phyloP scores from a whole-genome alignment of 2,888 invertebrate genomes.

The Pristionchus arcanus region DNA sequence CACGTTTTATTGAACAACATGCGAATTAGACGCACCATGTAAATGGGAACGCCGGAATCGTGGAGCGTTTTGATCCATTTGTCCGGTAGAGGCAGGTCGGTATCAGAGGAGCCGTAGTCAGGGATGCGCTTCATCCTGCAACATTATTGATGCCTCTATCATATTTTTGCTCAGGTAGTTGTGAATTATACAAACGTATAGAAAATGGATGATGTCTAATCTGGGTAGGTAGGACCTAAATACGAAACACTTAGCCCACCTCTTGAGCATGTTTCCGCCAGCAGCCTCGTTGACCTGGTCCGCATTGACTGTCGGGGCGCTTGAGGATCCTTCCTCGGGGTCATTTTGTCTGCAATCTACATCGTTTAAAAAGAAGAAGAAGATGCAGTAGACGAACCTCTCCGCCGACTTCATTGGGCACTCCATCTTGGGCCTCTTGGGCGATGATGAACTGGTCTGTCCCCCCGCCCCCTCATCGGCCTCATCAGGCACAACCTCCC shows the following conservation, averaged over 20 bases:
- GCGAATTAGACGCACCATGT: background rate
- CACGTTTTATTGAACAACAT: too few species aligned
- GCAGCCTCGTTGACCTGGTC: background rate
- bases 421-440: background rate
- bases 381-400: background rate
- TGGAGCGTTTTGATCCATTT: slow-evolving; percentile 8
- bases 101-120: background rate
- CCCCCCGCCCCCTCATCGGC: background rate
- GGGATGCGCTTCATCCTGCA: slow-evolving; percentile 3
- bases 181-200: too few species aligned
- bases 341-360: background rate
- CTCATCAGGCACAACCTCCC: background rate
- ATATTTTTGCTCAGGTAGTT: too few species aligned
- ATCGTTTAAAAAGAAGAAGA: background rate
- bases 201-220: too few species aligned
- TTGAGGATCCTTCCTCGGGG: background rate
- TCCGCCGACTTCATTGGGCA: background rate
- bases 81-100: background rate
- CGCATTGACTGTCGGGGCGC: background rate
- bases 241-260: background rate
- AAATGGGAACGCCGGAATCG: slow-evolving; percentile 32
- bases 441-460: background rate
- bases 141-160: too few species aligned
- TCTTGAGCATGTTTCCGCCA: background rate
- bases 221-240: too few species aligned